phyloP scores from a whole-genome alignment of 2,888 invertebrate species.

The Hermodice carunculata region DNA sequence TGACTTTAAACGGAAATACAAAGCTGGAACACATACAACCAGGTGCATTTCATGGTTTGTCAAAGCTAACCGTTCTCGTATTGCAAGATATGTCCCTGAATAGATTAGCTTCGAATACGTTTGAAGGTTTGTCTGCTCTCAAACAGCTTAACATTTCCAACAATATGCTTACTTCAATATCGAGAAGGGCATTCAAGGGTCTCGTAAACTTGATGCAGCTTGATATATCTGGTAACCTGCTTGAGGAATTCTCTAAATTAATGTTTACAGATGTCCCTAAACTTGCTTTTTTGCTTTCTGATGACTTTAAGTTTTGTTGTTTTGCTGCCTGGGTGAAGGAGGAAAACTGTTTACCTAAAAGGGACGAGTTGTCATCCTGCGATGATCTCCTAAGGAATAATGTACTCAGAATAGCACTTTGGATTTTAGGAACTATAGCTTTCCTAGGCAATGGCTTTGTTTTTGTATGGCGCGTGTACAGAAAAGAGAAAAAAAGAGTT shows the following conservation, averaged over 20 bases:
- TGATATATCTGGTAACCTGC: not conserved
- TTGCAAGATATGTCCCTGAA: too few species aligned
- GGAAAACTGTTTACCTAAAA: constrained; percentile 48
- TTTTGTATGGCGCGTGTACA: constrained; percentile 35
- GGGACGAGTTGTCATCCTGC: constrained; percentile 46
- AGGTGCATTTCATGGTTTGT: not conserved
- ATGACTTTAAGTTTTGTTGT: constrained; percentile 23
- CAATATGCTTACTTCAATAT: not conserved
- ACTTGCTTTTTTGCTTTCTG: constrained; percentile 9
- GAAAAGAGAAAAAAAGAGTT: constrained; percentile 52
- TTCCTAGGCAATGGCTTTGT: constrained; percentile 39
- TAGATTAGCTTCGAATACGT: too few species aligned
- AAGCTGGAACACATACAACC: not conserved
- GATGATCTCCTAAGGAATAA: constrained; percentile 43
- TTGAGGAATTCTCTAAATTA: not conserved
- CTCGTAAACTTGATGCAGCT: not conserved
- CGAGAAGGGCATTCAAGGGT: not conserved
- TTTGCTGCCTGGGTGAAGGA: too few species aligned
- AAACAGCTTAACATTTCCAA: not conserved
- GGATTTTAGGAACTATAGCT: constrained; percentile 41
- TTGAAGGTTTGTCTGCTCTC: too few species aligned
- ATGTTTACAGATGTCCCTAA: not conserved
- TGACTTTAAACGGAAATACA: not conserved
- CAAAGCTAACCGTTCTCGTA: too few species aligned
- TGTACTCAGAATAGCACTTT: constrained; percentile 39